phyloP scores from a whole-genome alignment of 2,888 invertebrate genomes.

The Rhamphomyia laevipes region DNA sequence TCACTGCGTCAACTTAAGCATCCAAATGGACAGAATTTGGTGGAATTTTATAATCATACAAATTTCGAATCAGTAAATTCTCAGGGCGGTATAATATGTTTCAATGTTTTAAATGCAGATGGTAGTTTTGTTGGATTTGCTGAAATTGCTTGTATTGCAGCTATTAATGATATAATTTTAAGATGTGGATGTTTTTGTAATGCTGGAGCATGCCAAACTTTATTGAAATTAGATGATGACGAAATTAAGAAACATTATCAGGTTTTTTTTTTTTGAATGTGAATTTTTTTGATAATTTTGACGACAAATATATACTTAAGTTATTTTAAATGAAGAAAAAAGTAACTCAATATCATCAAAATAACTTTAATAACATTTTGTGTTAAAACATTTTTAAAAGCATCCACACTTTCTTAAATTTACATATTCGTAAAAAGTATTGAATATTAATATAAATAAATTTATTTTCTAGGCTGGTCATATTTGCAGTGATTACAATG shows the following conservation, averaged over 20 bases:
- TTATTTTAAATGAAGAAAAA: no score
- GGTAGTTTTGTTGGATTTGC: constrained; percentile 77
- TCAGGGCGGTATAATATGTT: constrained; percentile 83
- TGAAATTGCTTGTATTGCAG: constrained; percentile 83
- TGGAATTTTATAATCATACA: constrained; percentile 60
- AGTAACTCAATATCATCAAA: no score
- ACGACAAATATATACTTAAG: no score
- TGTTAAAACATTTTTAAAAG: no score
- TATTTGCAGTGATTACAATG: constrained; percentile 80
- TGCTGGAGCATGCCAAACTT: constrained; percentile 83
- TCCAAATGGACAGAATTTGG: constrained; percentile 56
- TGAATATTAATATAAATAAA: neutral
- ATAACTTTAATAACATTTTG: no score
- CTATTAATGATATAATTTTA: constrained; percentile 71
- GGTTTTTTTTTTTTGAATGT: constrained; percentile 25
- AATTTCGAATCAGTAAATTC: constrained; percentile 45
- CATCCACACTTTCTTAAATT: no score
- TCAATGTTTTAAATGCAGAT: constrained; percentile 69
- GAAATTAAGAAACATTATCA: constrained; percentile 67
- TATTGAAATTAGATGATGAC: constrained; percentile 53
- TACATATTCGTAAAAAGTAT: neutral
- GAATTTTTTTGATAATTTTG: neutral
- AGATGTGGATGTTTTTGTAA: constrained; percentile 96
- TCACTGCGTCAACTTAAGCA: constrained; percentile 54
- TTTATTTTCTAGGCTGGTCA: constrained; percentile 55